phyloP scores from a whole-genome alignment of 1,140 invertebrate genomes.

The Eufriesea mexicana region DNA sequence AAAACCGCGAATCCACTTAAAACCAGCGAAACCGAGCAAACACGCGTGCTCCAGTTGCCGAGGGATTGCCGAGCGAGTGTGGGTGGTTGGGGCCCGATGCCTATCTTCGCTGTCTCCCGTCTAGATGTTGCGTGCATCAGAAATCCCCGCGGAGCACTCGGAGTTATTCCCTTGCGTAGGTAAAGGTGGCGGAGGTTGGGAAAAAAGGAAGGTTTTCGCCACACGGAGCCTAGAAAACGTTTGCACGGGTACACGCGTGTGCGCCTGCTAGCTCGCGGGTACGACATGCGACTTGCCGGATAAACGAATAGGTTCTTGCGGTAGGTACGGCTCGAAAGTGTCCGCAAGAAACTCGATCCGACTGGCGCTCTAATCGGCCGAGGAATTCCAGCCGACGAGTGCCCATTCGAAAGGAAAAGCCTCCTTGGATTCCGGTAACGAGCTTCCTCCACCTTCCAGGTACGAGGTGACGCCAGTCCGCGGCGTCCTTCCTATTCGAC shows the following conservation, averaged over 20 bases:
- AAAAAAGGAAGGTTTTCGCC: not conserved
- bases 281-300: constrained; percentile 50
- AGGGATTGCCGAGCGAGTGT: not conserved
- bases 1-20: too few species aligned
- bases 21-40: constrained; percentile 1
- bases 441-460: constrained; percentile 23
- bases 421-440: constrained; percentile 54
- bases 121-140: constrained; percentile 3
- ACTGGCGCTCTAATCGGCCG: constrained; percentile 63
- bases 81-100: constrained; percentile 20
- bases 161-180: constrained; percentile 22
- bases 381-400: constrained; percentile 59
- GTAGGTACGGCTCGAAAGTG: constrained; percentile 68
- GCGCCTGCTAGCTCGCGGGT: constrained; percentile 15
- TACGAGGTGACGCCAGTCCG: not conserved
- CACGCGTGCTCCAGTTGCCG: not conserved
- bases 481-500: not conserved
- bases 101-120: not conserved
- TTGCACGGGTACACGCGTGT: constrained; percentile 12
- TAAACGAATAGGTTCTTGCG: constrained; percentile 68
- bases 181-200: not conserved
- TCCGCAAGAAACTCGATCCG: constrained; percentile 66
- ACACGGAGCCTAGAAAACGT: not conserved
- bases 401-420: constrained; percentile 65
- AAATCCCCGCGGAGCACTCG: not conserved